phyloP scores from a whole-genome alignment of 2,113 vertebrate species.

The Peromyscus leucopus region DNA sequence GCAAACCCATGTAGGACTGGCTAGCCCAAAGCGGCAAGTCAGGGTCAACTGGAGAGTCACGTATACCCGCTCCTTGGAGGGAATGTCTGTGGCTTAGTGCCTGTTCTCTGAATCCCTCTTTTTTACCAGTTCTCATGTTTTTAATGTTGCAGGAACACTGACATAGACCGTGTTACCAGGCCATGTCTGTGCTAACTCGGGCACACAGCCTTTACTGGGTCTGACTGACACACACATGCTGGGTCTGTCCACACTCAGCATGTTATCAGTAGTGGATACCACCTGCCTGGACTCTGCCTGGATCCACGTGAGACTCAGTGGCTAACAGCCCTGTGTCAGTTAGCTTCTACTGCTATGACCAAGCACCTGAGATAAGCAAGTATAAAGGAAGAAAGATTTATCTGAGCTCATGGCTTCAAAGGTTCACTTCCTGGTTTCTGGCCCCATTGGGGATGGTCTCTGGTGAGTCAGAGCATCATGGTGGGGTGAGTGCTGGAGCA shows the following conservation, averaged over 20 bases:
- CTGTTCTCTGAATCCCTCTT: neutral
- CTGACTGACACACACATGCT: neutral
- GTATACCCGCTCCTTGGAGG: neutral
- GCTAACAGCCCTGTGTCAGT: neutral
- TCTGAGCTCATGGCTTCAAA: too few relatives aligned
- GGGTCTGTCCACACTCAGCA: neutral
- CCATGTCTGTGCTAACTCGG: constrained; percentile 6
- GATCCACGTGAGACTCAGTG: neutral
- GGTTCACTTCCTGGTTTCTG: neutral
- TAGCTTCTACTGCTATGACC: neutral
- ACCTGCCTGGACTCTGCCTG: neutral
- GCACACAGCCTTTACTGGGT: neutral
- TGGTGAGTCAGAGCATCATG: neutral
- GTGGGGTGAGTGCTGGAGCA: neutral
- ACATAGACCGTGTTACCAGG: neutral
- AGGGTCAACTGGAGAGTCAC: neutral
- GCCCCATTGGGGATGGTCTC: neutral
- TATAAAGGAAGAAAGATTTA: neutral
- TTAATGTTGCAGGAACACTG: neutral
- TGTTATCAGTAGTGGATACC: neutral
- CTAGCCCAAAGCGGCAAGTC: neutral
- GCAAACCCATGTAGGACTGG: neutral
- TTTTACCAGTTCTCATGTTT: neutral
- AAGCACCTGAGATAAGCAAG: neutral
- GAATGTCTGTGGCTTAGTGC: neutral